Base-by-base conservation (phyloP, 2,797 vertebrate species). In the Hippoglossus hippoglossus region DNA sequence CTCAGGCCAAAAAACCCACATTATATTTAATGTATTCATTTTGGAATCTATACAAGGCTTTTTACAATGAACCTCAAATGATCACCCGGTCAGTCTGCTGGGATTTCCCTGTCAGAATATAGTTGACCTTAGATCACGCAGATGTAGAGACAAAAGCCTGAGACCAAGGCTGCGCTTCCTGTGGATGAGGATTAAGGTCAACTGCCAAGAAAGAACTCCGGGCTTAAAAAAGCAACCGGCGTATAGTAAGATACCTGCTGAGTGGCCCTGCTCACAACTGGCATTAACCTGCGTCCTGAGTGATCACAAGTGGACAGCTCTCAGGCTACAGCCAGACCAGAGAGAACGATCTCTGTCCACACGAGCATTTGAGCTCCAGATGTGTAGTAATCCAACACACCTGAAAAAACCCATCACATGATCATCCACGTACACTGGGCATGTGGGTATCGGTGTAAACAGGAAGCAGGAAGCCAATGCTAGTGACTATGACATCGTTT, bases 121-220 rank as follows among this genome's bases (percentile, higher is more conserved):
- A 75, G 63, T 50, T 80, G 80, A 90, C 82, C 83, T 85, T 36
- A 55, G 64, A 70, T 65, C 59, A 73, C 36, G 47, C 79, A 78
- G 79, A 68, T 81, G 77, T 74, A 80, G 62, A 49, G 75, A 55
- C 54, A 36, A 58, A 25, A 78, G 63, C 63, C 51, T 83, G 52
- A 25, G 58, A 77, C 39, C 70, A 65, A 60, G 77, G 58, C 64
- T 72, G 75, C 54, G 26, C 79, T 86, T 86, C 81, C 75, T 83
- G 72, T 64, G 28, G 57, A 78, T 0, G 16, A 67, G 88, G 91
- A 92, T 93, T 93, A 91, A 89, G 91, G 87, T 88, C 87, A 90
- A 77, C 79, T 68, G 70, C 75, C 67, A 79, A 79, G 85, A 80
- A 87, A 89, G 74, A 65, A 67, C 79, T 81, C 74, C 61, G 19